Evolutionary conservation across 2,888 invertebrate species (phyloP).

Genomic region (Deilephila porcellus): DNA sequence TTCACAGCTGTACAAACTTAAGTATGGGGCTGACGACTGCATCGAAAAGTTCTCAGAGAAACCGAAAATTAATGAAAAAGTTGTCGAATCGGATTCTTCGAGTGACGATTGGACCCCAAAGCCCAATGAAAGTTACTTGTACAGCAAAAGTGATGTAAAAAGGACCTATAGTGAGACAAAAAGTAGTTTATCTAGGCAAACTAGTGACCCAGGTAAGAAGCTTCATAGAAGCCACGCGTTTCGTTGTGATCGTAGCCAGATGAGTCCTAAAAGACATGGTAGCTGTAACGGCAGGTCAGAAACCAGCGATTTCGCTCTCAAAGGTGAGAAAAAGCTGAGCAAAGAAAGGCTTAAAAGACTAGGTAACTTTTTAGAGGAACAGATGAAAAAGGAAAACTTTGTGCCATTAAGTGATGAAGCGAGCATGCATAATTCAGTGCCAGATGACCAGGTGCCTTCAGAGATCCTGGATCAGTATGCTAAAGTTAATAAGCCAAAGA

Average conservation of each 20-base stretch:
- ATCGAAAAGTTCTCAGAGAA: conserved; percentile 34
- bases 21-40: conserved; percentile 39
- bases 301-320: conserved; percentile 65
- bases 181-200: conserved; percentile 70
- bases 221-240: conserved; percentile 86
- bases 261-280: conserved; percentile 70
- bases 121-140: conserved; percentile 73
- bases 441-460: conserved; percentile 72
- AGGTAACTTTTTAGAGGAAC: conserved; percentile 74
- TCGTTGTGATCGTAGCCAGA: conserved; percentile 80
- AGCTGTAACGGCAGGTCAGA: conserved; percentile 74
- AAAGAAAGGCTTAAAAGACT: conserved; percentile 72
- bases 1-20: conserved; percentile 52
- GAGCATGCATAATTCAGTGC: conserved; percentile 56
- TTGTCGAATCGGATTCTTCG: conserved; percentile 48
- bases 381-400: conserved; percentile 77
- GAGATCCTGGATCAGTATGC: conserved; percentile 80
- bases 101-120: conserved; percentile 52
- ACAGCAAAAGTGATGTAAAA: conserved; percentile 67
- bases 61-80: conserved; percentile 39
- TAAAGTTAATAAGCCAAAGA: conserved; percentile 72
- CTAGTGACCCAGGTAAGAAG: conserved; percentile 82
- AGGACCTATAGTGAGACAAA: conserved; percentile 62
- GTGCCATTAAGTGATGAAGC: conserved; percentile 49
- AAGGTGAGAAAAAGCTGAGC: conserved; percentile 71